Conservation (phyloP, 2,797 vertebrate genomes). For the Chanos chanos region DNA sequence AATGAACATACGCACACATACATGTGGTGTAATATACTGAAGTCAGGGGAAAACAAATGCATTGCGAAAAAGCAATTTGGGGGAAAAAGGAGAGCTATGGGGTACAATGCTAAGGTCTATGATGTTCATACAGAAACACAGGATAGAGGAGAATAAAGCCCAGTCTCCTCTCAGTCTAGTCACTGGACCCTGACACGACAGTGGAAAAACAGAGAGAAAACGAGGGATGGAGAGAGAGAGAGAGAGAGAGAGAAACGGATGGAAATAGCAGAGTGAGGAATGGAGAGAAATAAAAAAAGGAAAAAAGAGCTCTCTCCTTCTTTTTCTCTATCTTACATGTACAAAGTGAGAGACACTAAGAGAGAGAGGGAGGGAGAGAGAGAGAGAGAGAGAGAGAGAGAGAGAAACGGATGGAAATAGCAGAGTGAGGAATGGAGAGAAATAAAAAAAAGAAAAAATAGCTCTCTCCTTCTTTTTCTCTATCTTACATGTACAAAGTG, state of each 20-base stretch:
- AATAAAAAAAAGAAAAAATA: not conserved
- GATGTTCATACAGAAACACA: constrained; percentile 44
- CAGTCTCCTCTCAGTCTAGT: constrained; percentile 58
- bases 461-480: no score
- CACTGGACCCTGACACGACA: constrained; percentile 56
- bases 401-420: not conserved
- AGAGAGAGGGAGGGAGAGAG: not conserved
- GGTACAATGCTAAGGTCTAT: constrained; percentile 41
- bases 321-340: no score
- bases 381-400: not conserved
- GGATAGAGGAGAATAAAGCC: constrained; percentile 40
- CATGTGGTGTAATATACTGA: constrained; percentile 15
- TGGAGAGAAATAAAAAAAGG: not conserved
- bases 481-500: no score
- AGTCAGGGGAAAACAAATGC: constrained; percentile 6
- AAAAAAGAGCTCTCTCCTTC: no score
- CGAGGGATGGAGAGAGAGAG: constrained; percentile 37
- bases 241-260: constrained; percentile 9
- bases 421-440: constrained; percentile 6
- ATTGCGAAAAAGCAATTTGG: constrained; percentile 21
- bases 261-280: constrained; percentile 12
- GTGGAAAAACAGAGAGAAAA: constrained; percentile 39
- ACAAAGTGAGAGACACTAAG: not conserved
- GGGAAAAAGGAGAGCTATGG: constrained; percentile 33
- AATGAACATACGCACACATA: no score